Base-by-base conservation (phyloP, 2,888 invertebrate species). In the Lordiphosa fenestrarum region DNA sequence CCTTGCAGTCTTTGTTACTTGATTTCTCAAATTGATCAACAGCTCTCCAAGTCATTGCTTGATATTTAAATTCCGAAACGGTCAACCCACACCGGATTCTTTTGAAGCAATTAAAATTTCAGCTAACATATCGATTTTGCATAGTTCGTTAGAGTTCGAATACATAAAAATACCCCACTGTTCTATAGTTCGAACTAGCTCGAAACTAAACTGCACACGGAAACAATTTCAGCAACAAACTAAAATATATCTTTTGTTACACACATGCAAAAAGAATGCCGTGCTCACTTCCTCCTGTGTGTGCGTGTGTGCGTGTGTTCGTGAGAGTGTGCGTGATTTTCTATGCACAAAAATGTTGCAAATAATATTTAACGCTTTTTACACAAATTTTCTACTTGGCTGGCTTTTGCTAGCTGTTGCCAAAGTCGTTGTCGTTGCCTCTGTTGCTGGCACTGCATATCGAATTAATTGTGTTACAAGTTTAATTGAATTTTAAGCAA, bases 351-450 rank as follows among this genome's bases (percentile, higher is more conserved):
- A 67, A 66, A 55, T 52, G 25, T 39, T 56, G 68, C 55, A 68
- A 67, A 56, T 66, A 68, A 60, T 56, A 67, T 67, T 66, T 66
- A 62, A 65, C 56, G 56, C 60, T 69, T 64, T 69, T 68, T 68
- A 59, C 68, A 62, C 68, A 51, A 54, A 68, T 61, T 67, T 66
- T 67, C 62, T 49, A 47, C 62, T 12, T 60, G 59, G 49, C 39
- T 58, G 65, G 38, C 59, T 52, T 36, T 44, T 30, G 42, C 15
- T 47, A 30, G 37, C 23, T 49, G 38, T 4, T 40, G 51, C 40
- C 33, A 33, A n/a, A 35, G 53, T 36, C 25, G 47, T 35, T 42
- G 15, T 15, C 30, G 23, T 5, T 39, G 36, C 36, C 36, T 36
- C 53, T 37, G 56, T 64, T 44, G 39, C 51, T 40, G 35, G 54